phyloP scores from a whole-genome alignment of 2,797 vertebrate genomes.

The Tachyglossus aculeatus region DNA sequence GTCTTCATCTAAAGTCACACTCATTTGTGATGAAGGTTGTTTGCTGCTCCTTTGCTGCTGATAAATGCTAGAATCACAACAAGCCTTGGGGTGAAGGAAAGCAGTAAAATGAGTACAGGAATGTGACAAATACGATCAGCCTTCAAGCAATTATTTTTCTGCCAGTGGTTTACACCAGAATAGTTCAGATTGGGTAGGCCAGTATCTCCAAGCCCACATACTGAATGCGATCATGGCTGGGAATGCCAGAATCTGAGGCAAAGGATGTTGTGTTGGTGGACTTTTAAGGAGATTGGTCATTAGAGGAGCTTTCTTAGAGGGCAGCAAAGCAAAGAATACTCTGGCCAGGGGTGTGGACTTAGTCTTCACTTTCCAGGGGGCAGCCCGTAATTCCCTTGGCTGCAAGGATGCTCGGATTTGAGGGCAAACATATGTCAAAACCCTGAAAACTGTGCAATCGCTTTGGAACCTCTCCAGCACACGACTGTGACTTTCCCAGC shows the following conservation, averaged over 20 bases:
- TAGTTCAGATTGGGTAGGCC: background rate
- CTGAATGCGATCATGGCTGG: background rate
- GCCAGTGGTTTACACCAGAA: background rate
- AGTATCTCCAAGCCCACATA: background rate
- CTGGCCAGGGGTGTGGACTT: background rate
- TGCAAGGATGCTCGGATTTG: background rate
- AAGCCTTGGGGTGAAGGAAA: too few species aligned
- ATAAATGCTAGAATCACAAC: background rate
- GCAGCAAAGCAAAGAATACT: background rate
- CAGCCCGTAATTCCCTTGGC: background rate
- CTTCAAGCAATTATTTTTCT: background rate
- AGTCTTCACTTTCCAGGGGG: background rate
- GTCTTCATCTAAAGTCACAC: background rate
- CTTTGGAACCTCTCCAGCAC: conserved; percentile 9
- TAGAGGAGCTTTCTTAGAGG: background rate
- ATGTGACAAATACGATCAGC: fast-evolving
- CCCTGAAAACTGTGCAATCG: background rate
- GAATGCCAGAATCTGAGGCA: conserved; percentile 7
- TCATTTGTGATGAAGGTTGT: too few species aligned
- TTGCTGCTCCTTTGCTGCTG: too few species aligned
- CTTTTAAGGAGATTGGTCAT: background rate
- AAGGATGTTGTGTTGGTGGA: conserved; percentile 37
- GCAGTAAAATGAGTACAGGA: too few species aligned
- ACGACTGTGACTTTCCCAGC: background rate
- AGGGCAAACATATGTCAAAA: background rate